These are phyloP conservation scores for Amblyraja radiata DNA, from an alignment of 2,797 vertebrate genomes.

Conservation along the genomic window DNA sequence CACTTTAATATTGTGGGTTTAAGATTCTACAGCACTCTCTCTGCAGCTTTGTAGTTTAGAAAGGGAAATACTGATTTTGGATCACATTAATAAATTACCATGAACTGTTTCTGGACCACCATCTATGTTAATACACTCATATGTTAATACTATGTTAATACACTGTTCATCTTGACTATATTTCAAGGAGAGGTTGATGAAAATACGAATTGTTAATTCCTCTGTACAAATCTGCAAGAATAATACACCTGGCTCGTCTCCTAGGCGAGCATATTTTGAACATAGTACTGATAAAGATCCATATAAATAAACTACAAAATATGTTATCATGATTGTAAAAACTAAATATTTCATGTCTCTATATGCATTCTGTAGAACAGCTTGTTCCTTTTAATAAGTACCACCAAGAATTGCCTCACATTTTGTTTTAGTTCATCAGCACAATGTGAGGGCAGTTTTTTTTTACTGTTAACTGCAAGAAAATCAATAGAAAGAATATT, in stretches of 20 bases:
- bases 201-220: conserved; percentile 20
- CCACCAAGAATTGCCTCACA: too few species aligned
- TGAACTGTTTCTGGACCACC: background rate
- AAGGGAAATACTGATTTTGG: conserved; percentile 23
- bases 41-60: conserved; percentile 41
- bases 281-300: background rate
- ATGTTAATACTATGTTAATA: background rate
- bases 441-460: background rate
- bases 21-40: conserved; percentile 9
- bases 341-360: background rate
- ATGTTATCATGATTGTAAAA: conserved; percentile 7
- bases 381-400: background rate
- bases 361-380: background rate
- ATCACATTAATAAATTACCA: background rate
- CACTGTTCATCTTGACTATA: background rate
- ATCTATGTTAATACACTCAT: background rate
- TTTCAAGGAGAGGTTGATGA: background rate
- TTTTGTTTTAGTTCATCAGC: background rate
- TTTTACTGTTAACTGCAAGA: background rate
- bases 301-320: conserved; percentile 24
- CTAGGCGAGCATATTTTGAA: background rate
- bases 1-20: background rate
- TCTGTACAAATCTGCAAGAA: background rate
- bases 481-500: background rate
- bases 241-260: background rate